Conservation (phyloP, 2,113 vertebrate genomes). For the Xenus cinereus region DNA sequence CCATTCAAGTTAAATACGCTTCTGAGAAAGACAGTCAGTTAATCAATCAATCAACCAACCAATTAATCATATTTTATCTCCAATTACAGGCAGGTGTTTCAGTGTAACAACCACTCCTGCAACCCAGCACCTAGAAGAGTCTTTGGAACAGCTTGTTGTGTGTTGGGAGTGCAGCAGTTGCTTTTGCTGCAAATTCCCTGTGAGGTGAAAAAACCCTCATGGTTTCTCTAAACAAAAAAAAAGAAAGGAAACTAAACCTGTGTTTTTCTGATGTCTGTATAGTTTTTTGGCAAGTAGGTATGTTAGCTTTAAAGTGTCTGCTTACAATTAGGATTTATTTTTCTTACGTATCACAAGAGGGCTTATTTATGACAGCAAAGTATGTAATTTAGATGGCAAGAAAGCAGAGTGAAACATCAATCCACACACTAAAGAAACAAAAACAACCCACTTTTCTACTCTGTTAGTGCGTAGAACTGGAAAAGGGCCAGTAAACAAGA, state of each 20-base stretch:
- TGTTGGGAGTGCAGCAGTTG: background rate
- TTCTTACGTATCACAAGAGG: background rate
- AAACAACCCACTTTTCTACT: background rate
- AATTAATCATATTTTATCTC: background rate
- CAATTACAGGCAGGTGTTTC: background rate
- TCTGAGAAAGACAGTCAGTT: background rate
- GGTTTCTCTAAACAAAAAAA: background rate
- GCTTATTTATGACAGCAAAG: background rate
- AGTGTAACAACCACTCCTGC: background rate
- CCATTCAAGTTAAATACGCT: background rate
- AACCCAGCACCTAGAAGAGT: background rate
- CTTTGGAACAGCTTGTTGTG: background rate
- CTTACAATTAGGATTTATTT: background rate
- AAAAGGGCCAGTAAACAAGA: background rate
- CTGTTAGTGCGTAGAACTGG: background rate
- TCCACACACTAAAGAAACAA: background rate
- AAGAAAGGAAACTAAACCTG: background rate
- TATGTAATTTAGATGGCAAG: background rate
- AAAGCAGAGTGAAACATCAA: constrained; percentile 2
- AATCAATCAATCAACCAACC: background rate
- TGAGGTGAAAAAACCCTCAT: background rate
- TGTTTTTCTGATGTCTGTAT: background rate
- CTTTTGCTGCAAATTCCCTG: background rate
- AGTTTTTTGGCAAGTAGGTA: background rate
- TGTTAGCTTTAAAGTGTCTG: background rate